Percentiles rank a stretch among this genome's conserved stretches.
These are phyloP conservation scores for Corvus moneduloides DNA, from an alignment of 2,113 vertebrate species.

Conservation along the genomic window DNA sequence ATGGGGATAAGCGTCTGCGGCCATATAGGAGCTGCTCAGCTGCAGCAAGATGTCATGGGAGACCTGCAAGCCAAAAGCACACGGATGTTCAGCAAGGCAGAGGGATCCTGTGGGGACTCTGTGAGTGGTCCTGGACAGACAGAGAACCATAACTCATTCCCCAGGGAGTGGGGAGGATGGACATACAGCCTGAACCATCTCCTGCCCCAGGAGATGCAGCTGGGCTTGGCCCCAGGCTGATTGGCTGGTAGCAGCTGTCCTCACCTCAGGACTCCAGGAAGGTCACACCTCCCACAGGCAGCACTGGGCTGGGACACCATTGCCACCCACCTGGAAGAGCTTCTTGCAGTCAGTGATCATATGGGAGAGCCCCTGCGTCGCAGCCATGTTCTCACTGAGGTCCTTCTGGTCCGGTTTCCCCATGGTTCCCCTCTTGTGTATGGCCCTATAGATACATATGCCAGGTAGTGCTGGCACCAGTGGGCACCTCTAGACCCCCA, in stretches of 20 bases:
- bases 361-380: constrained; percentile 82
- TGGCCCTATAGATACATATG: constrained; percentile 63
- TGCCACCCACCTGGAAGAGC: constrained; percentile 82
- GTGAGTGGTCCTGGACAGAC: not conserved
- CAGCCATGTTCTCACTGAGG: constrained; percentile 85
- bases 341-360: constrained; percentile 89
- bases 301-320: rapidly evolving
- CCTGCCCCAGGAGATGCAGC: not conserved
- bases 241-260: rapidly evolving
- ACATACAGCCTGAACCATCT: not conserved
- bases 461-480: not conserved
- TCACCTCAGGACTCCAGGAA: not conserved
- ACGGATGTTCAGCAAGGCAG: not conserved
- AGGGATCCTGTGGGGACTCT: not conserved
- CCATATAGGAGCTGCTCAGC: constrained; percentile 78
- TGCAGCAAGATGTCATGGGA: constrained; percentile 84
- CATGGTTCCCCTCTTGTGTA: constrained; percentile 69
- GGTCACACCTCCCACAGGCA: rapidly evolving
- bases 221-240: rapidly evolving
- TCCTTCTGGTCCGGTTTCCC: constrained; percentile 82
- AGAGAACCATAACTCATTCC: not conserved
- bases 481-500: not conserved
- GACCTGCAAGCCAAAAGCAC: constrained; percentile 61
- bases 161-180: not conserved
- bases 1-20: constrained; percentile 75